These are phyloP conservation scores for Drosophila mulleri DNA, from an alignment of 2,888 invertebrate genomes.

Conservation along the genomic window DNA sequence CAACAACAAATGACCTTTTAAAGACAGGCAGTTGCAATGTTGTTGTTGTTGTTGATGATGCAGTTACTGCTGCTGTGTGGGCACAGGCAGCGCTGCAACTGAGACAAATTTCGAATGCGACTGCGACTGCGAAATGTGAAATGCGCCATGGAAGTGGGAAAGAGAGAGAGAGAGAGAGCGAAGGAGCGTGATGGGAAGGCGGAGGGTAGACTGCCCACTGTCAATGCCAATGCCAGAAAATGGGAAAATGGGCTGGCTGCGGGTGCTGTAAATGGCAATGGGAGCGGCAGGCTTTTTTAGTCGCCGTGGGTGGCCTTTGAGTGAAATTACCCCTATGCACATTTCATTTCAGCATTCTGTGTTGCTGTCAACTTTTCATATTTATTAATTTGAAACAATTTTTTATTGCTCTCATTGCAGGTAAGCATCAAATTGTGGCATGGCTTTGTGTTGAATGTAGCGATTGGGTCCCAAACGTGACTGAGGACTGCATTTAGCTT, in stretches of 20 bases:
- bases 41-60: neutral
- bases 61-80: slow-evolving; percentile 32
- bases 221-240: slow-evolving; percentile 50
- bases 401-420: slow-evolving; percentile 54
- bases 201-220: slow-evolving; percentile 34
- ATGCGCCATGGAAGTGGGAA: slow-evolving; percentile 32
- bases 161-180: too few species aligned
- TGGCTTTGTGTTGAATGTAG: slow-evolving; percentile 32
- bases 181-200: neutral
- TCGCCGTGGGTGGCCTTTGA: slow-evolving; percentile 52
- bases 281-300: slow-evolving; percentile 25
- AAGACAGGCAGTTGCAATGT: slow-evolving; percentile 27
- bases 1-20: slow-evolving; percentile 59
- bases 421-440: slow-evolving; percentile 59
- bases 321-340: slow-evolving; percentile 32
- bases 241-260: slow-evolving; percentile 40
- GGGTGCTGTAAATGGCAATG: slow-evolving; percentile 32
- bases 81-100: slow-evolving; percentile 30
- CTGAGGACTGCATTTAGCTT: slow-evolving; percentile 54
- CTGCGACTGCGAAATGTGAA: neutral
- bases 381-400: slow-evolving; percentile 30
- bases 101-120: slow-evolving; percentile 22
- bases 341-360: slow-evolving; percentile 17
- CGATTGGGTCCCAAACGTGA: slow-evolving; percentile 50
- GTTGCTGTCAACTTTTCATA: slow-evolving; percentile 10